Evolutionary conservation across 2,113 vertebrate genomes (phyloP), one percentile per base, ranked within the genome.

Genomic region (Motacilla alba): DNA sequence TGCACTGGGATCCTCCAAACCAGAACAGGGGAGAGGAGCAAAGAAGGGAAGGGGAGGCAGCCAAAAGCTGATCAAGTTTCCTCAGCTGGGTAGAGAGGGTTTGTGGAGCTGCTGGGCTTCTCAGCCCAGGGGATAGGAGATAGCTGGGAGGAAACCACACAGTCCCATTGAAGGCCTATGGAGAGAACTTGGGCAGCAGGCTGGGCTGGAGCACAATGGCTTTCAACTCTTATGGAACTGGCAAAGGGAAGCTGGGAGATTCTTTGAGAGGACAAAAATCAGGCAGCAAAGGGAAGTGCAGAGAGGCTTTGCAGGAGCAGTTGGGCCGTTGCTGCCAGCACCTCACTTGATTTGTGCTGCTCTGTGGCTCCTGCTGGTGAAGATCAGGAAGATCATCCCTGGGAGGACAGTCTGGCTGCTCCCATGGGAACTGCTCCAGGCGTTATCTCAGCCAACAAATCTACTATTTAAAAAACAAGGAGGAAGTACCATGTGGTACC

Each of bases 11-110:
- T 58, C 19, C 39, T 70, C 30, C 1, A 2, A 58, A 74, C 27
- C n/a, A 50, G 8, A 58, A 26, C 13, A n/a, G 30, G 28, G 17
- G 22, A 49, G 8, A 49, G 26, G 33, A 81, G 39, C 0, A 0
- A 83, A 30, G 5, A 33, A 41, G 41, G 31, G 31, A 58, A 75
- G 12, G 43, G 53, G 8, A 69, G 56, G n/a, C 50, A 63, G 68
- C 68, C 1, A 2, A n/a, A 53, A 86, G 52, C 50, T 50, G 55
- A 68, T 19, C 13, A 24, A 28, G 27, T 35, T 55, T 76, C 9
- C 27, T 66, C 8, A 41, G 16, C 22, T 33, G 28, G 5, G 13
- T 56, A 20, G 49, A 47, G 66, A 13, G 20, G 33, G 39, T 52
- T 37, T 18, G 6, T 49, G 50, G 24, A 46, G 58, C 50, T 66